Conservation (phyloP, 2,888 invertebrate species). For the Drosophila macrothrix region DNA sequence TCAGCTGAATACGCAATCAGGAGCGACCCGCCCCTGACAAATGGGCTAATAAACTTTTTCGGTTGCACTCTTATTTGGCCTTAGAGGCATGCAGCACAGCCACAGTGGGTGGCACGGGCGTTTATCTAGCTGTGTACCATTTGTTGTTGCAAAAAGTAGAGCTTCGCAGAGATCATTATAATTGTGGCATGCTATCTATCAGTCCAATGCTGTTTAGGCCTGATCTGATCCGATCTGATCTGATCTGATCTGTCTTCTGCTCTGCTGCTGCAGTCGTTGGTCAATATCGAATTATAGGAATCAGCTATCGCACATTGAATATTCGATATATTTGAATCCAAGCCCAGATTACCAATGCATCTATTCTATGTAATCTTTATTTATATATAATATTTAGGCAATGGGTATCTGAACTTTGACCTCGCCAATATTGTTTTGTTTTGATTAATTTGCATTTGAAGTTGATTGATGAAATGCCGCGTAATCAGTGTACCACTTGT, state of each 20-base stretch:
- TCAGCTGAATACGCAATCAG: not conserved
- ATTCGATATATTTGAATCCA: not conserved
- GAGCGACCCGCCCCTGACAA: not conserved
- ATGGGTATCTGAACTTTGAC: not conserved
- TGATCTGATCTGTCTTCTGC: not conserved
- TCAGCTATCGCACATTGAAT: not conserved
- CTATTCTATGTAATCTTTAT: not conserved
- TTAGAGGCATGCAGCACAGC: not conserved
- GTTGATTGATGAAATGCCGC: constrained; percentile 47
- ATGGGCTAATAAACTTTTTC: constrained; percentile 20
- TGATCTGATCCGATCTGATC: not conserved
- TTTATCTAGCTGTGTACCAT: not conserved
- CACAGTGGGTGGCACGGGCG: too few relatives aligned
- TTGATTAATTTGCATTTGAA: constrained; percentile 37
- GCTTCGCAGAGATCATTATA: not conserved
- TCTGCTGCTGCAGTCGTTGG: not conserved
- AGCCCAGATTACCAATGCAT: too few relatives aligned
- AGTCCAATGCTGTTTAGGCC: not conserved
- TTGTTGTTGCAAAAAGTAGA: not conserved
- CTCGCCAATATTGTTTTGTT: not conserved
- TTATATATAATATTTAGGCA: not conserved
- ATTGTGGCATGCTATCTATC: too few relatives aligned
- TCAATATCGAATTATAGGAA: not conserved
- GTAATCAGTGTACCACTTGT: constrained; percentile 36
- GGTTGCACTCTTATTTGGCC: constrained; percentile 8